A percentile compares a stretch with the other conserved stretches of the same genome.
Conservation (phyloP, 2,888 invertebrate genomes). For the Yponomeuta malinellus region DNA sequence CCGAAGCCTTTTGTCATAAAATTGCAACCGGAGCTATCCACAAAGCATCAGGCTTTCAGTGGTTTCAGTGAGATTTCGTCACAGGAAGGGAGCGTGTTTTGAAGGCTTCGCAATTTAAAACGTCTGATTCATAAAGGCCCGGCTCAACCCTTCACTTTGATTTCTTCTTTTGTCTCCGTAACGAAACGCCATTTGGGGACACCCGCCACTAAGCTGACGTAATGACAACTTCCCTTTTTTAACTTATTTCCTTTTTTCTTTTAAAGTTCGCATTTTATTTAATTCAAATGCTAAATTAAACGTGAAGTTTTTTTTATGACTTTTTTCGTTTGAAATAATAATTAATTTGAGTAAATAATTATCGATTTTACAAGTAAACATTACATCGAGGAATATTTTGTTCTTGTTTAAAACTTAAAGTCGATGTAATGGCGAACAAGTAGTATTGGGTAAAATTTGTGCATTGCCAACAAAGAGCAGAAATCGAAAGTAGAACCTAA, state of each 20-base stretch:
- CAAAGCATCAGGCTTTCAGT: not conserved
- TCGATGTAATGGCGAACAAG: too few relatives aligned
- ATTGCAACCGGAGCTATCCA: not conserved
- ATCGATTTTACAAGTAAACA: too few relatives aligned
- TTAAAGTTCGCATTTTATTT: not conserved
- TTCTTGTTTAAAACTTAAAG: too few relatives aligned
- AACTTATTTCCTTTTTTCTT: conserved; percentile 7
- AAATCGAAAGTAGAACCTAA: too few relatives aligned
- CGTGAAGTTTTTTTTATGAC: too few relatives aligned
- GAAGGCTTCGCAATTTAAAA: conserved; percentile 13
- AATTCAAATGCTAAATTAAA: not conserved
- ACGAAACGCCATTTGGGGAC: conserved; percentile 50
- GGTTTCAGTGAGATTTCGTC: conserved; percentile 5
- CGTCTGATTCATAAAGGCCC: conserved; percentile 34
- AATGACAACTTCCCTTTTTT: conserved; percentile 12
- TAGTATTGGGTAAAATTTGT: too few relatives aligned
- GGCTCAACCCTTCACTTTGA: conserved; percentile 50
- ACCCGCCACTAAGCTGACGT: conserved; percentile 9
- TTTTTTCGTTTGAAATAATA: too few relatives aligned
- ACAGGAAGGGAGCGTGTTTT: not conserved
- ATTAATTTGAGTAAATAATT: too few relatives aligned
- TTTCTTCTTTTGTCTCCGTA: conserved; percentile 52
- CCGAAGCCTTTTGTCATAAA: not conserved
- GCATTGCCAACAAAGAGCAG: too few relatives aligned
- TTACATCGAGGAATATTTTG: too few relatives aligned